Conservation (phyloP, 2,888 invertebrate genomes). For the Euclidia mi region DNA sequence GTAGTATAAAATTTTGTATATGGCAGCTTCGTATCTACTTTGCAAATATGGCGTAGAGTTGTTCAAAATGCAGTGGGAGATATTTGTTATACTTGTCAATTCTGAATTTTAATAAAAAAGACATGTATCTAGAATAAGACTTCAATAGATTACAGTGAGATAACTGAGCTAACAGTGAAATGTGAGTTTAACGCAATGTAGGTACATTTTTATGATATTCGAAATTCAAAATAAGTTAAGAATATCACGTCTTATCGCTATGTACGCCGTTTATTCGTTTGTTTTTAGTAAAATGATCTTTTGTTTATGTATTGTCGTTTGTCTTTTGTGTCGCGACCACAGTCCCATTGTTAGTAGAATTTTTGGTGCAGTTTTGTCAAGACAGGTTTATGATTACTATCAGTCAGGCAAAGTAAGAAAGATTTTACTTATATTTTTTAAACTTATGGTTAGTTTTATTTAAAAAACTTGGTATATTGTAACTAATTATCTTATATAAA, state of each 20-base stretch:
- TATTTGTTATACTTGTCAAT: conserved; percentile 82
- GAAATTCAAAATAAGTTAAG: conserved; percentile 67
- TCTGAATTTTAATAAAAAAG: conserved; percentile 77
- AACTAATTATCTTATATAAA: no score
- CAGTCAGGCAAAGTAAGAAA: conserved; percentile 27
- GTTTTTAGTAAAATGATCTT: conserved; percentile 63
- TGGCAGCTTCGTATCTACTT: conserved; percentile 68
- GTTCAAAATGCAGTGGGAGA: conserved; percentile 84
- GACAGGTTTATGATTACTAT: conserved; percentile 58
- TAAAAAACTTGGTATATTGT: no score
- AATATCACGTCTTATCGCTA: conserved; percentile 63
- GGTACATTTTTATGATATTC: conserved; percentile 65
- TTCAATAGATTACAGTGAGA: conserved; percentile 67
- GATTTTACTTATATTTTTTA: conserved; percentile 4
- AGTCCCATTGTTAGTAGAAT: conserved; percentile 37
- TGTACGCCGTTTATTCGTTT: conserved; percentile 64
- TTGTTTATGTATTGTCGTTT: conserved; percentile 64
- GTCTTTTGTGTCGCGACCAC: conserved; percentile 41
- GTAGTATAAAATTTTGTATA: conserved; percentile 28
- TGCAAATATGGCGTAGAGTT: conserved; percentile 87
- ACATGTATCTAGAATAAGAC: conserved; percentile 74
- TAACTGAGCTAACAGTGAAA: conserved; percentile 76
- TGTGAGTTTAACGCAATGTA: conserved; percentile 86
- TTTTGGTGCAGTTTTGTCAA: conserved; percentile 71
- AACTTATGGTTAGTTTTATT: no score